A percentile compares a stretch with the other conserved stretches of the same genome.
Conservation (phyloP, 2,888 invertebrate genomes). For the Leuctra nigra region DNA sequence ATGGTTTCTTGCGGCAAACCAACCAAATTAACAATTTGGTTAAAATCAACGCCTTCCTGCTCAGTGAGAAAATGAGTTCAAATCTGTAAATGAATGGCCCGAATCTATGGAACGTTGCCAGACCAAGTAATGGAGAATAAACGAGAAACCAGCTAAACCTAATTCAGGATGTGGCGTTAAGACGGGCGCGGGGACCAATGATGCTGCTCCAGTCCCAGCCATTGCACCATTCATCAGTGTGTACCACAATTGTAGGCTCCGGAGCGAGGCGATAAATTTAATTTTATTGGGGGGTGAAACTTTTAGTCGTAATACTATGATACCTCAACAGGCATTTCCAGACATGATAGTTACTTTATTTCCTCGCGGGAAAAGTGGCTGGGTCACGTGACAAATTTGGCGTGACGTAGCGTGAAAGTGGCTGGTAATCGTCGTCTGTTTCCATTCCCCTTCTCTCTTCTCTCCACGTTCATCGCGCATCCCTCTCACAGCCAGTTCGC, state of each 20-base stretch:
- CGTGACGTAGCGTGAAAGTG: constrained; percentile 22
- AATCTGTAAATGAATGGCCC: neutral
- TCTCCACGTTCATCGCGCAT: neutral
- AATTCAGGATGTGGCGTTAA: neutral
- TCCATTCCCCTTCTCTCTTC: neutral
- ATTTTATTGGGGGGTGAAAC: no score
- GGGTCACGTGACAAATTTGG: constrained; percentile 20
- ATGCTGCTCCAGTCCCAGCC: no score
- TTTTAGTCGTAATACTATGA: no score
- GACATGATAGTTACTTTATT: neutral
- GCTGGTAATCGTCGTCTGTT: constrained; percentile 17
- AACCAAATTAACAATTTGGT: no score
- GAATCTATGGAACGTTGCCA: neutral
- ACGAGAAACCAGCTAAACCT: neutral
- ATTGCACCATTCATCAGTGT: no score
- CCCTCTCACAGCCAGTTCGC: neutral
- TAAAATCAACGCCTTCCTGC: neutral
- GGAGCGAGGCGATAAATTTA: no score
- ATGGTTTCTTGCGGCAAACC: neutral
- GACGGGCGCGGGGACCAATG: no score
- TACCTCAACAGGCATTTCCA: no score
- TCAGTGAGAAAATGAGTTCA: neutral
- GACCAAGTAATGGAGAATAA: neutral
- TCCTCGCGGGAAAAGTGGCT: neutral
- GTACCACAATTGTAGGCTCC: no score